A percentile compares a stretch with the other conserved stretches of the same genome.
Evolutionary conservation across 1,140 invertebrate species (phyloP).

Genomic region (Trachymyrmex septentrionalis): DNA sequence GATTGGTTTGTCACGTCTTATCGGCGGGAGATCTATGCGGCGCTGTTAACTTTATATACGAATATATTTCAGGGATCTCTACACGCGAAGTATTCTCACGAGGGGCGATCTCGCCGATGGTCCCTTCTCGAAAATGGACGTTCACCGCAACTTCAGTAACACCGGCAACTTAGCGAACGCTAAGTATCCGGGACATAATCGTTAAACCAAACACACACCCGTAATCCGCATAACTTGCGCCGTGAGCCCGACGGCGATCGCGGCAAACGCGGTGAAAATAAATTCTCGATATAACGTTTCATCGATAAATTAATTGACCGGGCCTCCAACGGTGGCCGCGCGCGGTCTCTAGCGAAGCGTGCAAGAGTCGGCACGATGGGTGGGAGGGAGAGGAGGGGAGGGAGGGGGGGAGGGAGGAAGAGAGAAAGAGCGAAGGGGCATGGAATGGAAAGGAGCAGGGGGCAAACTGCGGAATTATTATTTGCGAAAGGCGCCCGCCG

Average conservation of each 20-base stretch:
- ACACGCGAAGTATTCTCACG: background rate
- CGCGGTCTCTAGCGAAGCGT: conserved; percentile 20
- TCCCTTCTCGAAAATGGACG: conserved; percentile 12
- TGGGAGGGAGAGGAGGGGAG: background rate
- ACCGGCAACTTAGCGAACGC: conserved; percentile 40
- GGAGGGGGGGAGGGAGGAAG: background rate
- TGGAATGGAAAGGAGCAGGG: conserved; percentile 26
- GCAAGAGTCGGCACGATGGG: conserved; percentile 41
- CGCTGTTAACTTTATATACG: background rate
- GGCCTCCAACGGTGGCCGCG: conserved; percentile 44
- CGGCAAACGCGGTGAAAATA: conserved; percentile 61
- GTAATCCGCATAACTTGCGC: conserved; percentile 51
- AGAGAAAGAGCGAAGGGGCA: background rate
- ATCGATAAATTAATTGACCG: conserved; percentile 71
- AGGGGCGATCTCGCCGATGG: background rate
- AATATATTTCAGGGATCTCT: background rate
- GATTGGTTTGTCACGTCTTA: conserved; percentile 33
- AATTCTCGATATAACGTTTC: conserved; percentile 62
- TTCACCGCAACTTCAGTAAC: conserved; percentile 27
- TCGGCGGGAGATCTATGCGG: background rate
- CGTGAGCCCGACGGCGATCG: conserved; percentile 53
- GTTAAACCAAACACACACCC: conserved; percentile 52
- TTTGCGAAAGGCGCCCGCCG: conserved; percentile 69
- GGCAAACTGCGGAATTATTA: conserved; percentile 67
- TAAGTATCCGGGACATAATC: conserved; percentile 60